Conservation (phyloP, 2,888 invertebrate genomes). For the Dendrolimus houi region DNA sequence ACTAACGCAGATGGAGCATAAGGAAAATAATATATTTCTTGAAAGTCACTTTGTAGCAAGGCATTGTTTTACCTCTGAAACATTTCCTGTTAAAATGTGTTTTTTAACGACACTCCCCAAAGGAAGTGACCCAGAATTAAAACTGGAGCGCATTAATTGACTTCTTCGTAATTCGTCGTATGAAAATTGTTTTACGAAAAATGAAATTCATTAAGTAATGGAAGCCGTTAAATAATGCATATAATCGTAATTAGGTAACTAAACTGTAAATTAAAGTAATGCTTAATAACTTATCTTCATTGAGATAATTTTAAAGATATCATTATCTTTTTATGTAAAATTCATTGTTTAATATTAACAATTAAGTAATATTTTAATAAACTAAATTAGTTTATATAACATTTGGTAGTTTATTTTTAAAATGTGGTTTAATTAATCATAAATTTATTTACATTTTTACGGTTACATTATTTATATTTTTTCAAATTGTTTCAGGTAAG, state of each 20-base stretch:
- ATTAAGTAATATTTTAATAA: too few relatives aligned
- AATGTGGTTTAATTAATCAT: too few relatives aligned
- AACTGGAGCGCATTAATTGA: background rate
- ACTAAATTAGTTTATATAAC: too few relatives aligned
- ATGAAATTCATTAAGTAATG: background rate
- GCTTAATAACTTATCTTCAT: background rate
- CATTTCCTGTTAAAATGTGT: background rate
- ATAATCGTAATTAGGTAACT: background rate
- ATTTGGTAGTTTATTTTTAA: too few relatives aligned
- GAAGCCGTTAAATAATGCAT: background rate
- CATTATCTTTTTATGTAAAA: too few relatives aligned
- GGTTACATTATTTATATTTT: conserved; percentile 9
- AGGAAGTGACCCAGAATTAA: conserved; percentile 5
- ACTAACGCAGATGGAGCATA: too few relatives aligned
- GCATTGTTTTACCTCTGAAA: background rate
- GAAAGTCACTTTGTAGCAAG: too few relatives aligned
- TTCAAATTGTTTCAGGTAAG: conserved; percentile 76
- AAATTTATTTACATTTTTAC: background rate
- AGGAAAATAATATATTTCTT: too few relatives aligned
- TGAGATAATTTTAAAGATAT: too few relatives aligned
- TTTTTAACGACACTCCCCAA: background rate
- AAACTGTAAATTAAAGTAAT: background rate
- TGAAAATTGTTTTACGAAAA: background rate
- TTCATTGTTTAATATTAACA: too few relatives aligned
- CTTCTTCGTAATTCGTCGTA: background rate